These are phyloP conservation scores for Patella caerulea DNA, from an alignment of 2,888 invertebrate species.

Conservation along the genomic window DNA sequence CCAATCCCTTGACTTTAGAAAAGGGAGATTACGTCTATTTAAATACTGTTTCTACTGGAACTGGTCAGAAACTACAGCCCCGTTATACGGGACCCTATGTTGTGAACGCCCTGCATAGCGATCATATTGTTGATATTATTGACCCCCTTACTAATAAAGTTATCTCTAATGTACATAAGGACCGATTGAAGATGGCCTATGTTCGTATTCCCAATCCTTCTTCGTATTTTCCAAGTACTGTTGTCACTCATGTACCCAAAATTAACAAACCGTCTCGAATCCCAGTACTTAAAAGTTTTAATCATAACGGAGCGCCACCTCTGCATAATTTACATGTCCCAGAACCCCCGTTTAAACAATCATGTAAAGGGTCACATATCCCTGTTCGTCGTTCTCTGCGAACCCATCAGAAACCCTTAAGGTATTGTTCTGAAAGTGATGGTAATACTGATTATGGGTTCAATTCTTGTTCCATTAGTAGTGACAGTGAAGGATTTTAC, in stretches of 20 bases:
- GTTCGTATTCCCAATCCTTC: conserved; percentile 8
- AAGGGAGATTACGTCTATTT: conserved; percentile 15
- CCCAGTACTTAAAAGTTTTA: too few relatives aligned
- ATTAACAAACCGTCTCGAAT: too few relatives aligned
- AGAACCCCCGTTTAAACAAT: too few relatives aligned
- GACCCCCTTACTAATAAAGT: not conserved
- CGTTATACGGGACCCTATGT: not conserved
- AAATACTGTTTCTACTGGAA: not conserved
- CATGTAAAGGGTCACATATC: too few relatives aligned
- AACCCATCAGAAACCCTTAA: too few relatives aligned
- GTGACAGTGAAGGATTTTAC: too few relatives aligned
- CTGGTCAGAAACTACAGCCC: conserved; percentile 12
- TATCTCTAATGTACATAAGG: not conserved
- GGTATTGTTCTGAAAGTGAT: too few relatives aligned
- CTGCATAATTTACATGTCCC: too few relatives aligned
- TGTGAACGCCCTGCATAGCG: not conserved
- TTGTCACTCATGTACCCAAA: not conserved
- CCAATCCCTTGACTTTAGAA: not conserved
- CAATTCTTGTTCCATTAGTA: too few relatives aligned
- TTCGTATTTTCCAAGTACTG: not conserved
- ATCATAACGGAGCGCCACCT: not conserved
- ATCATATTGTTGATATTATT: not conserved
- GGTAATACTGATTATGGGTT: too few relatives aligned
- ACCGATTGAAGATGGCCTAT: conserved; percentile 15
- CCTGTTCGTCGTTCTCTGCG: too few relatives aligned